A percentile compares a stretch with the other conserved stretches of the same genome.
Conservation (phyloP, 2,888 invertebrate genomes). For the Leptopilina drosophilae region DNA sequence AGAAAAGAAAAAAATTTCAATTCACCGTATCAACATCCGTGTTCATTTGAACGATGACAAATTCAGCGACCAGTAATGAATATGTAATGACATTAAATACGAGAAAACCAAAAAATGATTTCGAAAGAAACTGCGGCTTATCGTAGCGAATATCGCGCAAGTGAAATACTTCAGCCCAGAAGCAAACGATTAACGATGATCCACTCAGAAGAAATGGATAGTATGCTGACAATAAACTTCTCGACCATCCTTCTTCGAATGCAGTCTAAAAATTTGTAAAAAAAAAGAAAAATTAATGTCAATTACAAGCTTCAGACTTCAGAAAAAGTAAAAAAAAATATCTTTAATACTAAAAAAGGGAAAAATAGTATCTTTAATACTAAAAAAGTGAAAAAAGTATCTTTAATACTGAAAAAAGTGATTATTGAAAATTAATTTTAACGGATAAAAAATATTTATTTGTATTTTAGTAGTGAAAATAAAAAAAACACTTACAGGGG, state of each 20-base stretch:
- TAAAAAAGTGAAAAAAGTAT: too few relatives aligned
- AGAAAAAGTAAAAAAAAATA: too few relatives aligned
- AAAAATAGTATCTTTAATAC: too few relatives aligned
- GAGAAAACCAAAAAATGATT: constrained; percentile 93
- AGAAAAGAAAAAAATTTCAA: constrained; percentile 45
- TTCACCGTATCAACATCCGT: constrained; percentile 69
- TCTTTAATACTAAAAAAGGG: too few relatives aligned
- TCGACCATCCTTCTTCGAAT: constrained; percentile 90
- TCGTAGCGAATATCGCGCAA: constrained; percentile 92
- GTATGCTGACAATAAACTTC: constrained; percentile 91
- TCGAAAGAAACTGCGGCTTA: constrained; percentile 92
- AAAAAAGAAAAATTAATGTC: constrained; percentile 52
- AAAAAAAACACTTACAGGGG: constrained; percentile 83
- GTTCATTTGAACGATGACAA: constrained; percentile 79
- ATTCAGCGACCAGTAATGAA: constrained; percentile 88
- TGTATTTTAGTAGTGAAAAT: too few relatives aligned
- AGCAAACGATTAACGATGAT: constrained; percentile 93
- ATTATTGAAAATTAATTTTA: too few relatives aligned
- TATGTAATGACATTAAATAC: constrained; percentile 93
- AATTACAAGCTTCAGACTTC: too few relatives aligned
- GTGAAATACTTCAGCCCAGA: constrained; percentile 97
- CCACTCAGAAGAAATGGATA: constrained; percentile 93
- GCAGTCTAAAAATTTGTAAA: constrained; percentile 80
- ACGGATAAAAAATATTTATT: too few relatives aligned
- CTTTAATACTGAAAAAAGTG: too few relatives aligned